Conservation (phyloP, 1,140 invertebrate species). For the Glomeris maerens region DNA sequence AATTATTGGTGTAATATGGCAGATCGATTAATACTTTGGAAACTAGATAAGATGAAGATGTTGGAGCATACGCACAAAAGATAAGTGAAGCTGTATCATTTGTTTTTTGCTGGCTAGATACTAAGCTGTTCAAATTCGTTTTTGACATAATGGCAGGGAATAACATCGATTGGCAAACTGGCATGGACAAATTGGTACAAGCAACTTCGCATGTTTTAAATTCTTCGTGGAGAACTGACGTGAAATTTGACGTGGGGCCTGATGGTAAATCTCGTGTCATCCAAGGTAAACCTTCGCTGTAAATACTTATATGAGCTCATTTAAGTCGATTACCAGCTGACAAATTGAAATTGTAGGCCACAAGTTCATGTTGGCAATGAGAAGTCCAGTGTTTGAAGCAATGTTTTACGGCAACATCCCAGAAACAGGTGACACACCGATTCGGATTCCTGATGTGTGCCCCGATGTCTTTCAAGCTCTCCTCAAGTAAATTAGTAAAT, state of each 20-base stretch:
- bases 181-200: constrained; percentile 4
- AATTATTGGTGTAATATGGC: too few species aligned
- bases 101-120: too few species aligned
- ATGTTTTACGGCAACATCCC: constrained; percentile 62
- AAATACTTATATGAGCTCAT: too few species aligned
- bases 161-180: constrained; percentile 10
- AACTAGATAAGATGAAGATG: too few species aligned
- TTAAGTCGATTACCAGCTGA: background rate
- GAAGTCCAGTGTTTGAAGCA: constrained; percentile 64
- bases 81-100: too few species aligned
- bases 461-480: constrained; percentile 67
- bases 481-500: constrained; percentile 43
- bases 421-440: constrained; percentile 47
- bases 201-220: background rate
- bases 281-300: background rate
- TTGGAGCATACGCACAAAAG: too few species aligned
- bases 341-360: constrained; percentile 41
- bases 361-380: constrained; percentile 65
- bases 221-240: constrained; percentile 5
- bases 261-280: background rate
- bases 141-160: too few species aligned
- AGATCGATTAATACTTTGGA: too few species aligned
- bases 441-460: constrained; percentile 63
- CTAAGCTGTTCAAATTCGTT: too few species aligned
- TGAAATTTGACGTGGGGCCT: constrained; percentile 4